Evolutionary conservation across 2,888 invertebrate genomes (phyloP), one percentile per base, ranked within the genome.

Genomic region (Melipona beecheii): DNA sequence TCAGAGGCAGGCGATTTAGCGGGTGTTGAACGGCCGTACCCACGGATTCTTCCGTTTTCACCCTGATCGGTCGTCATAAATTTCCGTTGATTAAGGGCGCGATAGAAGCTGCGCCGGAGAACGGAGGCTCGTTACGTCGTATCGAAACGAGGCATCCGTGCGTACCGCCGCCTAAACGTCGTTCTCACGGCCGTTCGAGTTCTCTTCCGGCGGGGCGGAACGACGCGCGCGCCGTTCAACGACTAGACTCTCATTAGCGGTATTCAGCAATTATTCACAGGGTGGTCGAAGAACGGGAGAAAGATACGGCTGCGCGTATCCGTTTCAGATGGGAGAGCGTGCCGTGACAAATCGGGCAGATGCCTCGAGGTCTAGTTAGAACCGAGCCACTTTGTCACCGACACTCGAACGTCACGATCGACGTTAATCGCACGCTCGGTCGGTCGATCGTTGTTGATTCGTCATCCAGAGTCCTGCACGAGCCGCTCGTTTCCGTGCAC

Each of bases 251-350:
- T 94, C 93, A 93, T 94, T 93, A 94, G 93, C 89, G 90, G 88
- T 88, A 93, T 94, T 94, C 93, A 93, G 86, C 92, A 92, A 94
- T 94, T 94, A 93, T 94, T 92, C 93, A 94, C 93, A 93, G 91
- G 65, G 43, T 84, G 86, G 77, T 84, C 90, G 91, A n/a, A 31
- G 91, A n/a, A 31, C 19, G 24, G 90, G 90, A 89, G 91, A 90
- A 43, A 2, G 43, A 43, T 43, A 43, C 89, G 84, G 86, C 85
- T 86, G 83, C 70, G 83, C 83, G 87, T 88, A 60, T 60, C 9
- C 60, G 11, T 31, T 60, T 90, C 87, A 89, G 71, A 69, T 86
- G 91, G 90, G 90, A 91, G 89, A 91, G 80, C 88, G 87, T 75
- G 72, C 92, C 92, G 92, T 90, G 90, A 92, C 93, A 87, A 93